Base-by-base conservation (phyloP, 2,888 invertebrate species). In the Scaeva pyrastri region DNA sequence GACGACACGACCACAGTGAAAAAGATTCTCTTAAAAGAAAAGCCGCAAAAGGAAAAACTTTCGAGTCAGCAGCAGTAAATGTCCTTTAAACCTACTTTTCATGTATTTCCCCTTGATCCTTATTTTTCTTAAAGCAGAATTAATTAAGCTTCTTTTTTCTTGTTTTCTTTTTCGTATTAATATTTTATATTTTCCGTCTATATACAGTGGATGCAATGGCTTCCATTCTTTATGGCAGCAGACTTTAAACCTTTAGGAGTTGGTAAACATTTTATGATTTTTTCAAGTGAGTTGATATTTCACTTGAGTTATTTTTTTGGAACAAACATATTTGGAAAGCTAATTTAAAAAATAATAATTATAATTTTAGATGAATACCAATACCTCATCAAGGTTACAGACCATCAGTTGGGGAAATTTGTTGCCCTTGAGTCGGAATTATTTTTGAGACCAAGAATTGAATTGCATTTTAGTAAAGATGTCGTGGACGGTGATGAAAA, bases 171-270 rank as follows among this genome's bases (percentile, higher is more conserved):
- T 43, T 41, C 8, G 31, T 7, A 39, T 41, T 60, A 60, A 60
- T 60, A 41, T 19, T 68, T 26, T 60, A 71, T 56, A n/a, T 56
- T 21, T 23, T 3, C 39, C 39, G 39, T 21, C 62, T 41, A 6
- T 14, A 23, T 43, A 21, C 60, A 88, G 89, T 89, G 89, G 88
- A 78, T 89, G 76, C 76, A 88, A 64, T 88, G 88, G 86, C 73
- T 88, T 11, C 87, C 85, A 23, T 84, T 66, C 48, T 88, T 89
- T 36, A 87, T 88, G 75, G 87, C 81, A 10, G 88, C 88, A 31
- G 87, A 89, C 77, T 80, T 83, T 66, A 88, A 83, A 66, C 80
- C 80, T 62, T 55, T 87, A 21, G 81, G 87, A 41, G 66, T 88
- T 55, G 89, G 89, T 39, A 89, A 88, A 80, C 80, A 78, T 50